phyloP scores from a whole-genome alignment of 2,888 invertebrate species.

The Serripes groenlandicus region DNA sequence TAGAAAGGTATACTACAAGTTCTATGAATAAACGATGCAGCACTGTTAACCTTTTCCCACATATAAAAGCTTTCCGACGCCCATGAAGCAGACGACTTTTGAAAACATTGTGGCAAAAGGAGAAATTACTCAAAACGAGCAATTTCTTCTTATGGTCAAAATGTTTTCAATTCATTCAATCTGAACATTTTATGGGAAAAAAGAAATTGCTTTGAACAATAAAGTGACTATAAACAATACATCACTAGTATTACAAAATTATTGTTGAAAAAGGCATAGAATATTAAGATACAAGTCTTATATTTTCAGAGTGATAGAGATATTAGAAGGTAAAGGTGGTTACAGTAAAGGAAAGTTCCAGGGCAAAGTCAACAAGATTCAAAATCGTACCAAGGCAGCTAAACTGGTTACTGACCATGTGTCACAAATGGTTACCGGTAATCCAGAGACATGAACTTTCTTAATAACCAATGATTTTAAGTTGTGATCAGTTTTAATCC shows the following conservation, averaged over 20 bases:
- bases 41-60: neutral
- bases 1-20: too few relatives aligned
- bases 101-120: too few relatives aligned
- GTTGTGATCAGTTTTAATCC: neutral
- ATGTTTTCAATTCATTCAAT: too few relatives aligned
- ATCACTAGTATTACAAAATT: too few relatives aligned
- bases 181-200: too few relatives aligned
- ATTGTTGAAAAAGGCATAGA: too few relatives aligned
- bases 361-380: slow-evolving; percentile 91
- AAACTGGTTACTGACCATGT: slow-evolving; percentile 74
- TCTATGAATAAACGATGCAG: too few relatives aligned
- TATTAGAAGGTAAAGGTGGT: slow-evolving; percentile 92
- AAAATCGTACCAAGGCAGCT: slow-evolving; percentile 90
- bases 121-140: too few relatives aligned
- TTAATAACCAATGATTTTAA: neutral
- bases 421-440: neutral
- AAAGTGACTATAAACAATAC: too few relatives aligned
- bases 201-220: too few relatives aligned
- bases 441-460: slow-evolving; percentile 2
- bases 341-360: slow-evolving; percentile 91
- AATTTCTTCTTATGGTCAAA: neutral
- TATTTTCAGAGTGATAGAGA: slow-evolving; percentile 89
- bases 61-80: neutral
- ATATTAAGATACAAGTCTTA: too few relatives aligned
- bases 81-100: neutral